Conservation (phyloP, 2,888 invertebrate species). For the Leptinotarsa rubiginosa region DNA sequence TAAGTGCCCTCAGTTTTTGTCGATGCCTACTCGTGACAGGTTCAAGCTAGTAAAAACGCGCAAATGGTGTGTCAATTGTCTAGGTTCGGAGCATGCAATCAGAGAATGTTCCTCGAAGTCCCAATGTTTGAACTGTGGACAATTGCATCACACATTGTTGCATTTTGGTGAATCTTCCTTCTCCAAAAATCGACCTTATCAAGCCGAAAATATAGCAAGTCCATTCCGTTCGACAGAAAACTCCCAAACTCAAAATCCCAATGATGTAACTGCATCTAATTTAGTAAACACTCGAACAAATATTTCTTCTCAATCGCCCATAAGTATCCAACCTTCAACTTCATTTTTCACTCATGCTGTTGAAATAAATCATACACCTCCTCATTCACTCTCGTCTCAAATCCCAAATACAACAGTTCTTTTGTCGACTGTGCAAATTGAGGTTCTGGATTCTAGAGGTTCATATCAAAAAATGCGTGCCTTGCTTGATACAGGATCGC, state of each 20-base stretch:
- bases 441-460: background rate
- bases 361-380: background rate
- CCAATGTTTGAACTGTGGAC: background rate
- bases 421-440: background rate
- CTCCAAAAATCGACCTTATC: background rate
- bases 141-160: too few species aligned
- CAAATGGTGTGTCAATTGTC: background rate
- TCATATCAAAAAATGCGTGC: background rate
- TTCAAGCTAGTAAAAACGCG: background rate
- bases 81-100: background rate
- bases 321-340: too few species aligned
- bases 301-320: too few species aligned
- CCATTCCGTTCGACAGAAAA: too few species aligned
- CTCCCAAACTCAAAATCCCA: too few species aligned
- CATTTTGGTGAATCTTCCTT: background rate
- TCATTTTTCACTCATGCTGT: background rate
- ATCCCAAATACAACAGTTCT: background rate
- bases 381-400: background rate
- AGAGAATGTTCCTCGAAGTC: background rate
- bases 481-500: slow-evolving; percentile 7
- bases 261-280: too few species aligned
- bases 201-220: background rate
- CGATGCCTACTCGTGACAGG: background rate
- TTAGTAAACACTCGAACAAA: too few species aligned
- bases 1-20: background rate